A percentile compares a stretch with the other conserved stretches of the same genome.
Conservation (phyloP, 2,888 invertebrate genomes). For the Dinocampus coccinellae region DNA sequence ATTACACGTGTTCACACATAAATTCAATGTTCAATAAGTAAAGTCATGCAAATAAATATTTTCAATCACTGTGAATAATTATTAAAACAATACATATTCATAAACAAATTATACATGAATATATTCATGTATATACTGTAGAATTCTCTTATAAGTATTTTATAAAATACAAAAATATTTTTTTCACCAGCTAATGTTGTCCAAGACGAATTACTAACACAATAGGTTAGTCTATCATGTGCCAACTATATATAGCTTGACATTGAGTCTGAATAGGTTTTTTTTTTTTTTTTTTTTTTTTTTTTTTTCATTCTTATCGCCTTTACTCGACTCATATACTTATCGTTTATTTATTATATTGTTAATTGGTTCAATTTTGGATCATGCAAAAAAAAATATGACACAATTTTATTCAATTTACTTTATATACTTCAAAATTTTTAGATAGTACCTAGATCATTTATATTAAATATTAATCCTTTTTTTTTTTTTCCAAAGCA, state of each 20-base stretch:
- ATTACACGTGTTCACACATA: too few species aligned
- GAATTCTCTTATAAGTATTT: neutral
- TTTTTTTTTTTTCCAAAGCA: neutral
- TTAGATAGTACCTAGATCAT: neutral
- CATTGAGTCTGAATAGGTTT: neutral
- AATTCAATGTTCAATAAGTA: too few species aligned
- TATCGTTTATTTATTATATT: neutral
- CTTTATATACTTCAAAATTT: too few species aligned
- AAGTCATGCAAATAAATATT: too few species aligned
- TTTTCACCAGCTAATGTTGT: neutral
- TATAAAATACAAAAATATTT: neutral
- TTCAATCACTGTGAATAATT: neutral
- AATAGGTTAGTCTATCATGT: neutral
- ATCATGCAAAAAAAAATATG: neutral
- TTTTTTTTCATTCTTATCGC: conserved; percentile 9
- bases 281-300: too few species aligned
- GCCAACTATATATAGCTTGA: neutral
- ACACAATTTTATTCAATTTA: neutral
- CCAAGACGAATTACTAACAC: neutral
- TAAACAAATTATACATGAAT: neutral
- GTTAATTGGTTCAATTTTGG: neutral
- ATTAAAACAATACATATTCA: neutral
- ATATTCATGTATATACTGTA: neutral
- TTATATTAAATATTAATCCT: neutral
- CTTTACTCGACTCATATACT: neutral